phyloP scores from a whole-genome alignment of 2,113 vertebrate genomes.

The Leptosomus discolor region DNA sequence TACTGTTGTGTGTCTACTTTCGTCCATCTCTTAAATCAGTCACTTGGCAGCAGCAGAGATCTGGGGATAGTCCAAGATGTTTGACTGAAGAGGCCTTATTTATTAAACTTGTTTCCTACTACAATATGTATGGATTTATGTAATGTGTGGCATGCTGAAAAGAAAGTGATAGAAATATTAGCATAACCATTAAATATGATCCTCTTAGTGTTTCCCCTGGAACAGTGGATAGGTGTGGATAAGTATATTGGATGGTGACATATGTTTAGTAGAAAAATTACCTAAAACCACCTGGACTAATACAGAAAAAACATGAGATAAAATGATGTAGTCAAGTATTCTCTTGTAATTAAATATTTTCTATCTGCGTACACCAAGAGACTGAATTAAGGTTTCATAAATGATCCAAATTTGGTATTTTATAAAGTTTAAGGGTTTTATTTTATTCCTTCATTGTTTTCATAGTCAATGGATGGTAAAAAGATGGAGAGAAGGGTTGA shows the following conservation, averaged over 20 bases:
- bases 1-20: constrained; percentile 84
- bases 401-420: neutral
- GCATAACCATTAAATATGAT: constrained; percentile 26
- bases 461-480: neutral
- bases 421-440: neutral
- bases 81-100: constrained; percentile 84
- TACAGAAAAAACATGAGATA: neutral
- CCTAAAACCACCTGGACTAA: neutral
- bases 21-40: constrained; percentile 93
- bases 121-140: constrained; percentile 81
- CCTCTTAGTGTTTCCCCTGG: neutral
- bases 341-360: neutral
- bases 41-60: constrained; percentile 81
- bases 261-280: constrained; percentile 18
- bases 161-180: constrained; percentile 76
- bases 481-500: neutral
- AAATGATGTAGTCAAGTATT: neutral
- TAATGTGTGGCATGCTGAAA: constrained; percentile 83
- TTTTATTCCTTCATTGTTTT: neutral
- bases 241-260: neutral
- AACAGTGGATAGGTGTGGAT: neutral
- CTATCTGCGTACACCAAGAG: neutral
- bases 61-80: constrained; percentile 68
- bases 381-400: neutral
- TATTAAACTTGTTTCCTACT: constrained; percentile 81